Conservation (phyloP, 2,888 invertebrate species). For the Pasiphila rectangulata region DNA sequence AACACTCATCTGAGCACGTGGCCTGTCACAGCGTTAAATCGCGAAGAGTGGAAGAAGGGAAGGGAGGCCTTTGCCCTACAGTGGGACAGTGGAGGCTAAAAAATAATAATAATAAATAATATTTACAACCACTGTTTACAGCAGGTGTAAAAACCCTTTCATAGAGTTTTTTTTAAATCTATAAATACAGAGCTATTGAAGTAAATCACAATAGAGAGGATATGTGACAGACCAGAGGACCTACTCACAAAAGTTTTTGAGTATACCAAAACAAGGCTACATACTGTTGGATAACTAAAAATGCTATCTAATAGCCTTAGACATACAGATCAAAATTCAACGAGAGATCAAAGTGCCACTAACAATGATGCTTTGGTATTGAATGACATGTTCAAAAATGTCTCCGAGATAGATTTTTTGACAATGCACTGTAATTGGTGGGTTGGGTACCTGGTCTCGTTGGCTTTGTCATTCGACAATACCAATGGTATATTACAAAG, state of each 20-base stretch:
- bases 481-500: conserved; percentile 61
- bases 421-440: conserved; percentile 76
- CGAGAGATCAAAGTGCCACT: conserved; percentile 8
- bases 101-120: conserved; percentile 29
- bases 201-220: conserved; percentile 72
- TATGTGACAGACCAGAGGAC: conserved; percentile 78
- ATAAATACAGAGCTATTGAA: conserved; percentile 62
- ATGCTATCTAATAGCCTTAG: background rate
- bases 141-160: conserved; percentile 74
- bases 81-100: conserved; percentile 26
- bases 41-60: too few relatives aligned
- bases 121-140: conserved; percentile 41
- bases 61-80: too few relatives aligned
- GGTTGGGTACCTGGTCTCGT: conserved; percentile 78
- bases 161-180: conserved; percentile 54
- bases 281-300: background rate
- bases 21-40: too few relatives aligned
- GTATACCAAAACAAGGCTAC: conserved; percentile 46
- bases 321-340: conserved; percentile 40
- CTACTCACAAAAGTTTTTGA: conserved; percentile 67
- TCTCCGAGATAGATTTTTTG: conserved; percentile 72
- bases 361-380: conserved; percentile 34
- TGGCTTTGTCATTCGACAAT: conserved; percentile 74
- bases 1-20: too few relatives aligned
- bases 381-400: conserved; percentile 78